Evolutionary conservation across 2,113 vertebrate species (phyloP).

Genomic region (Bostrychus sinensis): DNA sequence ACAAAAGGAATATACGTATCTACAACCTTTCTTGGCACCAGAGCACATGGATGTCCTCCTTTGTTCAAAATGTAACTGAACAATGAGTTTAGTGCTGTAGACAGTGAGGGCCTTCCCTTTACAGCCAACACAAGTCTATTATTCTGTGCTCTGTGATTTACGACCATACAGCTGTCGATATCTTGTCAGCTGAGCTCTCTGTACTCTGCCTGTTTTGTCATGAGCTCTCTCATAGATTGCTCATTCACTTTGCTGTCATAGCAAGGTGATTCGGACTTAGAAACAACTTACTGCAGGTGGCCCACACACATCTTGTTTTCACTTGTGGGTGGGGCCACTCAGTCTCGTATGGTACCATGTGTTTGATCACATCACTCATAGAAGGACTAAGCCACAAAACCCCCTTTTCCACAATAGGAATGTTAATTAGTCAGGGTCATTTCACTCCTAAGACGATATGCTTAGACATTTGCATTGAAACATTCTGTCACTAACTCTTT

Average conservation of each 20-base stretch:
- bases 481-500: slow-evolving; percentile 15
- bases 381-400: slow-evolving; percentile 12
- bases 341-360: slow-evolving; percentile 5
- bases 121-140: slow-evolving; percentile 1
- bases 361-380: slow-evolving; percentile 14
- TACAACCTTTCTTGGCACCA: background rate
- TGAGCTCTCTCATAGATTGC: slow-evolving; percentile 11
- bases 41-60: background rate
- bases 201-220: slow-evolving; percentile 9
- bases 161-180: slow-evolving; percentile 7
- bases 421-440: slow-evolving; percentile 10
- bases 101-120: background rate
- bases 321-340: background rate
- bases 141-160: slow-evolving; percentile 5
- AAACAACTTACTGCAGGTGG: slow-evolving; percentile 10
- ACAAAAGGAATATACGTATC: background rate
- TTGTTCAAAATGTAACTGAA: no score
- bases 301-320: slow-evolving; percentile 6
- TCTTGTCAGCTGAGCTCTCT: slow-evolving; percentile 1
- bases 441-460: slow-evolving; percentile 1
- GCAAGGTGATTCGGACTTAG: slow-evolving; percentile 14
- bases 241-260: slow-evolving; percentile 11
- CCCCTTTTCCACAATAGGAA: slow-evolving; percentile 12
- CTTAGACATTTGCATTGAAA: slow-evolving; percentile 20
- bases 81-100: background rate